phyloP scores from a whole-genome alignment of 2,113 vertebrate genomes.

The Hippocampus abdominalis region DNA sequence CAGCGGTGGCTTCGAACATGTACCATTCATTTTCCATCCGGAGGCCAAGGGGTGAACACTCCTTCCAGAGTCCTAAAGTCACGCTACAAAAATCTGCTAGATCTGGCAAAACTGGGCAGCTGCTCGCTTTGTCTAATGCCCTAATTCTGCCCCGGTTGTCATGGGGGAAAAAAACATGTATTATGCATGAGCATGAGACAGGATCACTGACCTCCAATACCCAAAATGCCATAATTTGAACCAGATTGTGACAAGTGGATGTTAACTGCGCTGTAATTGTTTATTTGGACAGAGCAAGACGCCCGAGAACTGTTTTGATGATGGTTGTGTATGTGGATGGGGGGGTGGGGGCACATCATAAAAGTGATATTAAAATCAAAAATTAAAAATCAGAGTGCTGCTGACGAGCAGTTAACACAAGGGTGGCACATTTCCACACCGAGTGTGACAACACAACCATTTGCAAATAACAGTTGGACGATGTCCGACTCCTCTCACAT shows the following conservation, averaged over 20 bases:
- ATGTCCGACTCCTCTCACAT: not conserved
- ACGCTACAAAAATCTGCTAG: not conserved
- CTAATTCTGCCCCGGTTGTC: not conserved
- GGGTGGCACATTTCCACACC: not conserved
- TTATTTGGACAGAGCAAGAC: not conserved
- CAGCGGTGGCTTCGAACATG: too few species aligned
- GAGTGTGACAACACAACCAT: not conserved
- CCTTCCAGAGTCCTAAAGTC: too few species aligned
- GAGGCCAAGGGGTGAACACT: not conserved
- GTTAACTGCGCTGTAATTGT: not conserved
- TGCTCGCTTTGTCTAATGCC: too few species aligned
- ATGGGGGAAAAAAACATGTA: not conserved
- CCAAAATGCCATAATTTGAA: too few species aligned
- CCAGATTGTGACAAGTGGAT: too few species aligned
- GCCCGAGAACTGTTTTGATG: too few species aligned
- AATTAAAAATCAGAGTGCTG: not conserved
- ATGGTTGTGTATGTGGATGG: too few species aligned
- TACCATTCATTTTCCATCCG: not conserved
- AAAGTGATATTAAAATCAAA: not conserved
- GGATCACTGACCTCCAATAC: too few species aligned
- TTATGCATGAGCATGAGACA: too few species aligned
- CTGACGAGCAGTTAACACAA: not conserved
- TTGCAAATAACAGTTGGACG: not conserved
- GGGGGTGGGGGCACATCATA: too few species aligned
- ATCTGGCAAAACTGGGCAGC: too few species aligned